These are phyloP conservation scores for Stylophora pistillata DNA, from an alignment of 64 coral and sea anemone species.

Conservation along the genomic window DNA sequence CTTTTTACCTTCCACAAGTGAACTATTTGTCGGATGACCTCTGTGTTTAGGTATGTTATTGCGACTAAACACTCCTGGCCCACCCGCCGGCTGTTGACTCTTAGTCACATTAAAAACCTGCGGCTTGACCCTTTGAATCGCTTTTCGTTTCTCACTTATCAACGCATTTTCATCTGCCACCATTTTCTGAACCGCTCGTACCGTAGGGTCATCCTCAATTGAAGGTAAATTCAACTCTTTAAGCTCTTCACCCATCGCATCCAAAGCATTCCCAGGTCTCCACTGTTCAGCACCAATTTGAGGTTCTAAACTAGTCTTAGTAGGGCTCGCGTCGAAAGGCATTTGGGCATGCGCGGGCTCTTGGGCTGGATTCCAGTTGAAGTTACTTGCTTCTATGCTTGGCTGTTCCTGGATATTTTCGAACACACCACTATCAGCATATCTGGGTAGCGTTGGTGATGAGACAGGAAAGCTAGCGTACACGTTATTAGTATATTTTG, in stretches of 20 bases:
- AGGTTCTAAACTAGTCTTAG: conserved; percentile 12
- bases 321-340: conserved; percentile 4
- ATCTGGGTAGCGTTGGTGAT: not conserved
- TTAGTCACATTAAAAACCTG: not conserved
- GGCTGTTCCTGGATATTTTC: conserved; percentile 42
- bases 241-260: not conserved
- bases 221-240: conserved; percentile 44
- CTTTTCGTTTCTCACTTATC: conserved; percentile 22
- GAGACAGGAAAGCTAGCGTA: conserved; percentile 17
- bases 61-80: not conserved
- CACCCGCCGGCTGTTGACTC: not conserved
- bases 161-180: conserved; percentile 15
- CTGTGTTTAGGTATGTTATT: conserved; percentile 17
- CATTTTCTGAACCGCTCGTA: conserved; percentile 9
- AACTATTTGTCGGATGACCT: not conserved
- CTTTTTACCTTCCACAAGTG: not conserved
- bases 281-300: conserved; percentile 4
- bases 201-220: conserved; percentile 27
- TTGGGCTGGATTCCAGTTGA: conserved; percentile 8
- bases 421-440: conserved; percentile 24
- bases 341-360: not conserved
- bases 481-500: not conserved
- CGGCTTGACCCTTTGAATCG: conserved; percentile 21
- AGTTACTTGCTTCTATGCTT: not conserved
- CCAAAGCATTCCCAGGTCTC: conserved; percentile 6